phyloP scores from a whole-genome alignment of 2,888 invertebrate genomes.

The Tetheella fluctuosa region DNA sequence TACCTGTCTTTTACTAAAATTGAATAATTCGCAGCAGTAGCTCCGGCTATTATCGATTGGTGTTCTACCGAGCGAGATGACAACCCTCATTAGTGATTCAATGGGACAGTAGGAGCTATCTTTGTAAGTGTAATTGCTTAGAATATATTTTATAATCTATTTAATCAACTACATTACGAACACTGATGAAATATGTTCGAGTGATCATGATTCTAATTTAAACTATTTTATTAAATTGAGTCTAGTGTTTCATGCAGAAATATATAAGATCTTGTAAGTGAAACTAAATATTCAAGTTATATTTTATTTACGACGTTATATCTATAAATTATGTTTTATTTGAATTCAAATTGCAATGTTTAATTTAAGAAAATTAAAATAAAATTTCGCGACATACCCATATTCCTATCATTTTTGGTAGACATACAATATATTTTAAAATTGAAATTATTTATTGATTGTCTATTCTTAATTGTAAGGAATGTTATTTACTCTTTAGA shows the following conservation, averaged over 20 bases:
- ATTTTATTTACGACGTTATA: conserved; percentile 2
- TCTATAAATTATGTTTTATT: background rate
- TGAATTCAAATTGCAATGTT: conserved; percentile 18
- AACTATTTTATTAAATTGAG: conserved; percentile 8
- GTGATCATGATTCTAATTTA: conserved; percentile 12
- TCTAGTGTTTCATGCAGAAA: background rate
- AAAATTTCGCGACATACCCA: conserved; percentile 20
- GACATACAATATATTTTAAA: conserved; percentile 39
- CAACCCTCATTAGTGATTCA: conserved; percentile 18
- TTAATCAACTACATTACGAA: conserved; percentile 11
- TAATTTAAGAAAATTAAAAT: conserved; percentile 21
- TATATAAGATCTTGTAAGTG: background rate
- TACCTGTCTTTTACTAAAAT: background rate
- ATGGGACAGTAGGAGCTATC: conserved; percentile 29
- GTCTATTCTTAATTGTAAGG: conserved; percentile 68
- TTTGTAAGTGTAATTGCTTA: conserved; percentile 27
- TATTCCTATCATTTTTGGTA: conserved; percentile 28
- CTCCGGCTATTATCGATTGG: background rate
- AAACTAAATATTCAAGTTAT: conserved; percentile 12
- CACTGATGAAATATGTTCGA: conserved; percentile 15
- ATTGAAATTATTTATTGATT: conserved; percentile 58
- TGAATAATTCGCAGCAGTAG: background rate
- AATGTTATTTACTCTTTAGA: conserved; percentile 78
- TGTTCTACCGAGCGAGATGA: background rate
- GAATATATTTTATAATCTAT: conserved; percentile 22